Evolutionary conservation across 2,797 vertebrate species (phyloP).

Genomic region (Macropodus opercularis): DNA sequence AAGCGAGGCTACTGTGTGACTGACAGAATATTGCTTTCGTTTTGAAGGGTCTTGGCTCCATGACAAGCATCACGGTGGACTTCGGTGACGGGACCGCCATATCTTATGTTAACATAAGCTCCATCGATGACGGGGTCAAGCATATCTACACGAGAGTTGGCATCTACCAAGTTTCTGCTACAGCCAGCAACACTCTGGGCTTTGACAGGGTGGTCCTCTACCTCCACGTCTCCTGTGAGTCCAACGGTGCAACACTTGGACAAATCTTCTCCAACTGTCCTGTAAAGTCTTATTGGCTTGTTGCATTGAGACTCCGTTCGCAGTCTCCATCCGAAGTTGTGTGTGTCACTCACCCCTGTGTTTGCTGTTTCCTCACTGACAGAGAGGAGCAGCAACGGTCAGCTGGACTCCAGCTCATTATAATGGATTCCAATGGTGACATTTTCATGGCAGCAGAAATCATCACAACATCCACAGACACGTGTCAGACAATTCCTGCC

Average conservation of each 20-base stretch:
- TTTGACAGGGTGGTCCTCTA: slow-evolving; percentile 87
- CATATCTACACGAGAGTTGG: slow-evolving; percentile 90
- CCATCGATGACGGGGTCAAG: slow-evolving; percentile 90
- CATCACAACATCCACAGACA: slow-evolving; percentile 30
- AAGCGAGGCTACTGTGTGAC: slow-evolving; percentile 16
- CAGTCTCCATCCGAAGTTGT: slow-evolving; percentile 17
- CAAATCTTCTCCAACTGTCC: slow-evolving; percentile 8
- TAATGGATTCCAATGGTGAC: slow-evolving; percentile 34
- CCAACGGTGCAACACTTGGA: slow-evolving; percentile 19
- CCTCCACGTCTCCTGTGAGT: slow-evolving; percentile 90
- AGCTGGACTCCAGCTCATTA: slow-evolving; percentile 47
- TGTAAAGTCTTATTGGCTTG: slow-evolving; percentile 30
- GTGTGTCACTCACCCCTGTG: slow-evolving; percentile 25
- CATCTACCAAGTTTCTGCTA: slow-evolving; percentile 89
- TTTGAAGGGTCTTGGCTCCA: slow-evolving; percentile 88
- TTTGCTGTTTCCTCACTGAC: slow-evolving; percentile 33
- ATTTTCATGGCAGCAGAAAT: slow-evolving; percentile 37
- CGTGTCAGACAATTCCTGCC: slow-evolving; percentile 25
- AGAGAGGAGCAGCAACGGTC: slow-evolving; percentile 25
- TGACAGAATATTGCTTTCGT: slow-evolving; percentile 45
- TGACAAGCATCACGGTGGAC: slow-evolving; percentile 90
- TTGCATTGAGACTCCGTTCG: slow-evolving; percentile 21
- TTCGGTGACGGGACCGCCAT: slow-evolving; percentile 91
- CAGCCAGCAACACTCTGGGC: slow-evolving; percentile 85
- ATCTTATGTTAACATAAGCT: slow-evolving; percentile 91